Evolutionary conservation across 2,888 invertebrate species (phyloP).

Genomic region (Abrostola triplasia): DNA sequence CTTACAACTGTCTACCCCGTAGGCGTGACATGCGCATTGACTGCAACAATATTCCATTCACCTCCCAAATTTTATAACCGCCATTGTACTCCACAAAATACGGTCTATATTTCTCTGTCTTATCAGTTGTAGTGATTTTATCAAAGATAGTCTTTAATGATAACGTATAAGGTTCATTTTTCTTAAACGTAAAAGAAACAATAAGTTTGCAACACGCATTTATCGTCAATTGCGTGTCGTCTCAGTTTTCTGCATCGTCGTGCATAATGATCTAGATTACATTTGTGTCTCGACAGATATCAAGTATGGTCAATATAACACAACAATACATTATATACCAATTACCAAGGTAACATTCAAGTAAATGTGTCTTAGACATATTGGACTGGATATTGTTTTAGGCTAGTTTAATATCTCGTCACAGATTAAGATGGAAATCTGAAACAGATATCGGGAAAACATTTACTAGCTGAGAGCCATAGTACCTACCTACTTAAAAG

Average conservation of each 20-base stretch:
- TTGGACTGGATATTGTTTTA: too few species aligned
- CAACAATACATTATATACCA: background rate
- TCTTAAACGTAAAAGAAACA: background rate
- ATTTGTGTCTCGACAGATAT: constrained; percentile 32
- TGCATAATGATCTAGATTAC: constrained; percentile 48
- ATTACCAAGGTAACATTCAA: too few species aligned
- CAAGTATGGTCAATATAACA: constrained; percentile 11
- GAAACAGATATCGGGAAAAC: too few species aligned
- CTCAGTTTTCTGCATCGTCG: constrained; percentile 51
- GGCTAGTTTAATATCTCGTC: too few species aligned
- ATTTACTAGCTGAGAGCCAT: too few species aligned
- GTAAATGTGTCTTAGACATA: too few species aligned
- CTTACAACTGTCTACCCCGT: constrained; percentile 62
- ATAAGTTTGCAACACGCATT: constrained; percentile 21
- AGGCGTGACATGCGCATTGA: constrained; percentile 52
- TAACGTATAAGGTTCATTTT: background rate
- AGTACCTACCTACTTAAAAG: too few species aligned
- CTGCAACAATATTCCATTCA: constrained; percentile 30
- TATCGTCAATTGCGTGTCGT: constrained; percentile 40
- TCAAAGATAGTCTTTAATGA: background rate
- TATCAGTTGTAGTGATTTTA: background rate
- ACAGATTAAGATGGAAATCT: too few species aligned
- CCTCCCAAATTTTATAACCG: background rate
- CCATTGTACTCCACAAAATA: background rate
- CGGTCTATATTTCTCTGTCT: constrained; percentile 13